Evolutionary conservation across 2,888 invertebrate species (phyloP).

Genomic region (Ophion ellenae): DNA sequence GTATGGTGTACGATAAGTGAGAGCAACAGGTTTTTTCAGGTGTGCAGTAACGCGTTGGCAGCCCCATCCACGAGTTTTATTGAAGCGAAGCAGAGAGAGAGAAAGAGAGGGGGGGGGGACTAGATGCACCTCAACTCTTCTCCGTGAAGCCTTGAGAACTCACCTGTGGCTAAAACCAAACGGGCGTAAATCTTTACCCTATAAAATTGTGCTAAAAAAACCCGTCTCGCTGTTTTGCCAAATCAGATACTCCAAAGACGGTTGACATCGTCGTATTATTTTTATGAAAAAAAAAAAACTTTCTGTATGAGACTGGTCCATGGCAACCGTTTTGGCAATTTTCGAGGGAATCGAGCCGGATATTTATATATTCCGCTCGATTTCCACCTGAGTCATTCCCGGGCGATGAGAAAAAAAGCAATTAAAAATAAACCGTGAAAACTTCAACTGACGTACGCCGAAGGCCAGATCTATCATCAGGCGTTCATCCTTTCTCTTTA

Average conservation of each 20-base stretch:
- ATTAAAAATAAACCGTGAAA: no score
- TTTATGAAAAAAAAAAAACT: conserved; percentile 24
- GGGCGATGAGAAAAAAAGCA: no score
- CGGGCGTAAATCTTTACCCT: conserved; percentile 42
- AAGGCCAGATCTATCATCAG: neutral
- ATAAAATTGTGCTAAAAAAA: conserved; percentile 20
- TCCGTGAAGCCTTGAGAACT: conserved; percentile 51
- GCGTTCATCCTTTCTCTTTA: no score
- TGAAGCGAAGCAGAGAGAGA: conserved; percentile 15
- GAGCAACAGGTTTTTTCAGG: conserved; percentile 67
- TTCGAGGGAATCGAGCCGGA: no score
- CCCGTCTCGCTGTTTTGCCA: conserved; percentile 3
- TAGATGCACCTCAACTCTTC: conserved; percentile 26
- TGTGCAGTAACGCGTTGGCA: conserved; percentile 44
- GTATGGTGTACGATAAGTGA: conserved; percentile 39
- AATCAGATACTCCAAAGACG: conserved; percentile 34
- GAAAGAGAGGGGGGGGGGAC: neutral
- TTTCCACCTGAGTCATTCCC: no score
- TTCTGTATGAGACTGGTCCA: neutral
- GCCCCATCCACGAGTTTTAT: conserved; percentile 15
- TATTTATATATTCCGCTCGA: no score
- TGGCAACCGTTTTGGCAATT: neutral
- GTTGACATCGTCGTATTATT: conserved; percentile 52
- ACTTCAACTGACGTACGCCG: no score
- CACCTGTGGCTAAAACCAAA: conserved; percentile 55